phyloP scores from a whole-genome alignment of 92 coral and sea anemone species.

The Muricea muricata region DNA sequence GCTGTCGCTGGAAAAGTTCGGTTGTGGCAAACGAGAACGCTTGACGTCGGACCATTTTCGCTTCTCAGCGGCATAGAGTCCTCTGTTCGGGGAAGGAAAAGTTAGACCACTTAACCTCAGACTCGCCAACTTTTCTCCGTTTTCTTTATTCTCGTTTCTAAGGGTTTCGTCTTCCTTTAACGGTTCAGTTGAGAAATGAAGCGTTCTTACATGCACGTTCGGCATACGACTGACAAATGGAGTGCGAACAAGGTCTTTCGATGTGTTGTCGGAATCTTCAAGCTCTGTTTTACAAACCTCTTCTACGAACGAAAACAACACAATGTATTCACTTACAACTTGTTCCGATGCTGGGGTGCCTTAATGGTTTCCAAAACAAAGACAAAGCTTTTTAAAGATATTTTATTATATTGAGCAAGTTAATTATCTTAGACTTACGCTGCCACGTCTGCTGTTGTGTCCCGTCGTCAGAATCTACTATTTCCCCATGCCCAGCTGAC shows the following conservation, averaged over 20 bases:
- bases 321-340: neutral
- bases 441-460: constrained; percentile 21
- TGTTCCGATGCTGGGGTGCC: neutral
- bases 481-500: constrained; percentile 37
- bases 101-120: neutral
- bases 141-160: constrained; percentile 54
- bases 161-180: neutral
- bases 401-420: constrained; percentile 14
- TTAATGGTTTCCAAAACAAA: neutral
- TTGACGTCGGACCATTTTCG: constrained; percentile 96
- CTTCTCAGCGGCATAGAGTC: constrained; percentile 80
- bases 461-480: constrained; percentile 9
- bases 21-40: constrained; percentile 62
- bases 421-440: constrained; percentile 19
- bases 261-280: constrained; percentile 1
- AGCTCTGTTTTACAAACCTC: neutral
- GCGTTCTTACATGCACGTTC: constrained; percentile 11
- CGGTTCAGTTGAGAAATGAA: constrained; percentile 31
- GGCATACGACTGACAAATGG: constrained; percentile 4
- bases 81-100: neutral
- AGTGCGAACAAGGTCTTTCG: neutral
- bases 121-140: constrained; percentile 24
- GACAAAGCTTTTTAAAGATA: neutral
- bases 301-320: constrained; percentile 15
- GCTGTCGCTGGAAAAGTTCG: constrained; percentile 80